Percentiles rank a stretch among this genome's conserved stretches.
These are phyloP conservation scores for Harpalus rubripes DNA, from an alignment of 2,888 invertebrate genomes.

Conservation along the genomic window DNA sequence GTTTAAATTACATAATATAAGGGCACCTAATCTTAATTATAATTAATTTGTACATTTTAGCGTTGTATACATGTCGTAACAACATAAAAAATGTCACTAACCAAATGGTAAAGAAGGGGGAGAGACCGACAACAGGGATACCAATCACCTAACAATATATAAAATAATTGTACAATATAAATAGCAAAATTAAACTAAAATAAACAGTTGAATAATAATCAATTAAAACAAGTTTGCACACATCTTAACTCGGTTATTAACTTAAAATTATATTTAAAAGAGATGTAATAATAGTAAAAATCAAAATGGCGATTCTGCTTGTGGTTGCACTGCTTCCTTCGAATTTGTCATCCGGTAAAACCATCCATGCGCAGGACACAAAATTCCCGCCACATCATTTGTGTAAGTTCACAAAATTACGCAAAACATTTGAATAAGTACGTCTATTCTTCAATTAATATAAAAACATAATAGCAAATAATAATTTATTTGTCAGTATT, in stretches of 20 bases:
- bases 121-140: conserved; percentile 71
- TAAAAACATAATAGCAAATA: conserved; percentile 60
- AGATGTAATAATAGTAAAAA: conserved; percentile 2
- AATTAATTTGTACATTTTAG: conserved; percentile 76
- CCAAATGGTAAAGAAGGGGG: conserved; percentile 73
- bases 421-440: background rate
- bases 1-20: conserved; percentile 66
- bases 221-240: background rate
- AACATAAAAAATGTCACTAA: conserved; percentile 78
- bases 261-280: background rate
- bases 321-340: conserved; percentile 37
- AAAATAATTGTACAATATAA: background rate
- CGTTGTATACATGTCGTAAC: conserved; percentile 79
- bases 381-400: conserved; percentile 43
- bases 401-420: background rate
- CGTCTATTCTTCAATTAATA: background rate
- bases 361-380: conserved; percentile 42
- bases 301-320: conserved; percentile 33
- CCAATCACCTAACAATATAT: conserved; percentile 25
- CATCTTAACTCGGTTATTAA: background rate
- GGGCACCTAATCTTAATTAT: conserved; percentile 72
- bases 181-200: background rate
- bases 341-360: conserved; percentile 52
- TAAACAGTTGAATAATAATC: background rate
- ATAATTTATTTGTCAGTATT: conserved; percentile 65